Percentiles rank a stretch among this genome's conserved stretches.
Evolutionary conservation across 30 jellyfish, hydroid and myxozoan species (phyloP).

Genomic region (Aurelia coerulea): DNA sequence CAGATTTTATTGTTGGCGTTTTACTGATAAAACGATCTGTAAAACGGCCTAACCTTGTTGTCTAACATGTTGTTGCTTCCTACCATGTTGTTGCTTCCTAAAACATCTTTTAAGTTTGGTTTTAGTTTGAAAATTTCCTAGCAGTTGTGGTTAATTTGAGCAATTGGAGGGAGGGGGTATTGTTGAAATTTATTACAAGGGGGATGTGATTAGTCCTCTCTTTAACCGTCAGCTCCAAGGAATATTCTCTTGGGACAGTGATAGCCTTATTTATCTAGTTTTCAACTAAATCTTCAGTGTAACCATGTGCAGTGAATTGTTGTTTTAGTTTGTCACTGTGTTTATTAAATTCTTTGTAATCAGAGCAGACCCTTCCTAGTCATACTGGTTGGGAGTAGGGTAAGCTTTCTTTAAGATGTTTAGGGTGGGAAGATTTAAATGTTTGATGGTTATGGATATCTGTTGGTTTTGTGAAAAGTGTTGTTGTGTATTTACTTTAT

Average conservation of each 20-base stretch:
- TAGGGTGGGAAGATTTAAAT: constrained; percentile 23
- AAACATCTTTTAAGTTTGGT: background rate
- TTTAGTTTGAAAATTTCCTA: background rate
- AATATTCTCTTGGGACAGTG: background rate
- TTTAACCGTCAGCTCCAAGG: background rate
- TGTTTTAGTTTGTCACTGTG: constrained; percentile 2
- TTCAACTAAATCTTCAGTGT: background rate
- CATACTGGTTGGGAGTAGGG: constrained; percentile 33
- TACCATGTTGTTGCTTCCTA: background rate
- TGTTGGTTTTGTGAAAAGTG: no score
- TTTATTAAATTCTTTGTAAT: background rate
- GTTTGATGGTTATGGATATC: no score
- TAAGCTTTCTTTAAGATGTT: constrained; percentile 24
- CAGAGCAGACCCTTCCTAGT: constrained; percentile 30
- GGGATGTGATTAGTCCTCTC: background rate
- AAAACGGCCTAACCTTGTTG: background rate
- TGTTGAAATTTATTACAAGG: background rate
- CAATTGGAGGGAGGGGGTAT: background rate
- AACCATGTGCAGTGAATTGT: constrained; percentile 5
- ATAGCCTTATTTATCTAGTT: background rate
- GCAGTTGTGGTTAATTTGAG: background rate
- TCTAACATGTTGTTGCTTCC: background rate
- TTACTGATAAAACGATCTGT: no score
- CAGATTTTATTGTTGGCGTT: background rate
- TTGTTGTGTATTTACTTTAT: no score